These are phyloP conservation scores for Sorex fumeus DNA, from an alignment of 2,113 vertebrate species.

Conservation along the genomic window DNA sequence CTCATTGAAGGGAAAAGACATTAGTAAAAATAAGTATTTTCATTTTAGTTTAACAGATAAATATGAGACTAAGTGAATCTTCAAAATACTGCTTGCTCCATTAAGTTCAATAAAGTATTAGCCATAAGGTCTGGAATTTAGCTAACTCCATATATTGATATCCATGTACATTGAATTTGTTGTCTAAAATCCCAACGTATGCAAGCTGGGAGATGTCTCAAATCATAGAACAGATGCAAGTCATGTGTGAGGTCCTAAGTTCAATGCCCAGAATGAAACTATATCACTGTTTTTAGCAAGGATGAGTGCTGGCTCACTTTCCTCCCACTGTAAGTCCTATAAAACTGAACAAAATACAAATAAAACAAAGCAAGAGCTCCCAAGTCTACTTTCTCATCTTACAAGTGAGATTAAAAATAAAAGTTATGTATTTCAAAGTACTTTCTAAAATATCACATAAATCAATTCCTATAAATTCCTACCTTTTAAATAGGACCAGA, in stretches of 20 bases:
- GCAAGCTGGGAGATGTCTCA: neutral
- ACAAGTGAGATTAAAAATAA: neutral
- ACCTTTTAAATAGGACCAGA: neutral
- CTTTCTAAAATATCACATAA: neutral
- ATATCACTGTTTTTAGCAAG: too few species aligned
- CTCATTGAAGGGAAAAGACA: neutral
- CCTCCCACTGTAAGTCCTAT: too few species aligned
- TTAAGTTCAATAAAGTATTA: neutral
- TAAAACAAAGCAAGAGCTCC: too few species aligned
- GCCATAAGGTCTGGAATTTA: neutral
- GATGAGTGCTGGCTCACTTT: too few species aligned
- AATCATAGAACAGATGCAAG: too few species aligned
- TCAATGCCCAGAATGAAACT: too few species aligned
- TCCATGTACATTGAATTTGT: neutral
- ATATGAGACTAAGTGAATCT: neutral
- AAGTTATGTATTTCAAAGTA: neutral
- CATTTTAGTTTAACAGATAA: neutral
- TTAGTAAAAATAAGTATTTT: neutral
- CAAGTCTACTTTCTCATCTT: neutral
- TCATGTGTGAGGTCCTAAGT: too few species aligned
- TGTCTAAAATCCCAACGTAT: neutral
- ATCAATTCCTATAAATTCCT: neutral
- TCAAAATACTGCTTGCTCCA: neutral
- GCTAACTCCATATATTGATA: neutral
- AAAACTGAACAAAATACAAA: too few species aligned